Evolutionary conservation across 2,113 vertebrate genomes (phyloP), one percentile per base, ranked within the genome.

Genomic region (Drymodes brunneopygia): DNA sequence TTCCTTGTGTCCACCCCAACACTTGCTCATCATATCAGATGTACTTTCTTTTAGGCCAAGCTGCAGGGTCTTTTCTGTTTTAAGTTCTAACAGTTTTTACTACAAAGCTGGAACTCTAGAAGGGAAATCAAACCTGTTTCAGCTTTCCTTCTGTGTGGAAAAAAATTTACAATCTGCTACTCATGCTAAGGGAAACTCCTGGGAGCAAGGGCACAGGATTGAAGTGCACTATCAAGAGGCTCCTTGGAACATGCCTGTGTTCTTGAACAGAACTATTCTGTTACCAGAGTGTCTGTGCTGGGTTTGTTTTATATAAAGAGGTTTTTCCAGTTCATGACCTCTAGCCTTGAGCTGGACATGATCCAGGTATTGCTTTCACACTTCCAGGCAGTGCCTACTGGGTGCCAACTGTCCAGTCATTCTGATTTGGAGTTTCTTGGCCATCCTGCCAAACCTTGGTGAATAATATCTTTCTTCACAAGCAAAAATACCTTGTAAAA

Each of bases 381-480:
- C 47, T 51, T 66, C 4, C 24, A 81, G 69, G 47, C 69, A 3
- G 18, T 42, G 33, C 60, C 65, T 54, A 20, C 64, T 73, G 78
- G 28, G 38, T 61, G 28, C 81, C 84, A 62, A 65, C 69, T 66
- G 69, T 48, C 81, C 60, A 45, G 45, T 15, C 53, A 11, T 40
- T 78, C 42, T 54, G 25, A 35, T 48, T 7, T 36, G 54, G 57
- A 53, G 19, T 35, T 78, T 24, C 45, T 57, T 79, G 47, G 12
- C 51, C 44, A 4, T 35, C 14, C 15, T 89, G 35, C 42, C 19
- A 25, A 57, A 8, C 9, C 17, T 1, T 12, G 17, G 36, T 45
- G 28, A 87, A 78, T 20, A 56, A n/a, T 9, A 19, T 0, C 0
- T 64, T 81, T 51, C 23, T 29, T 66, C 38, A 33, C 1, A 0